phyloP scores from a whole-genome alignment of 2,888 invertebrate genomes.

The Drosophila maculinotata region DNA sequence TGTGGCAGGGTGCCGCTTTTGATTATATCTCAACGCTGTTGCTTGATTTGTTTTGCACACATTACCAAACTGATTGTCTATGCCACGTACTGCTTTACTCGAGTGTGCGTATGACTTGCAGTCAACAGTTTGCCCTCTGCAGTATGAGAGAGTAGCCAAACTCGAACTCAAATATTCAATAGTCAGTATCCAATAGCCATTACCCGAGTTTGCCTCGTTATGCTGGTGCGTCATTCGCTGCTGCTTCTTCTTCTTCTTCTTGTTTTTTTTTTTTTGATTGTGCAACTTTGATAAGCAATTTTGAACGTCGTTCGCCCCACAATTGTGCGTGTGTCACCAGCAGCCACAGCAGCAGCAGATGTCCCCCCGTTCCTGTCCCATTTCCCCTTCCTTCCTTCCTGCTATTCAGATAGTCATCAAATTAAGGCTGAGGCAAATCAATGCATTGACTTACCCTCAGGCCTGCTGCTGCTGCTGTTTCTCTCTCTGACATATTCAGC shows the following conservation, averaged over 20 bases:
- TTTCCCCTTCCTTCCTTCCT: not conserved
- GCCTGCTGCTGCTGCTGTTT: not conserved
- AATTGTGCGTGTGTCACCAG: conserved; percentile 70
- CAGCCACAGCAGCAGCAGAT: conserved; percentile 55
- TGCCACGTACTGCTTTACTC: conserved; percentile 59
- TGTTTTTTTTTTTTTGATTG: conserved; percentile 53
- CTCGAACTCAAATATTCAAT: conserved; percentile 29
- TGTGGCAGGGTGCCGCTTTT: conserved; percentile 42
- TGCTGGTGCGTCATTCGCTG: conserved; percentile 68
- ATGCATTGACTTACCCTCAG: conserved; percentile 53
- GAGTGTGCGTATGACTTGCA: conserved; percentile 53
- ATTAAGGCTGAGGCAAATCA: conserved; percentile 70
- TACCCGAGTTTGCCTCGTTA: conserved; percentile 49
- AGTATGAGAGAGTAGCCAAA: conserved; percentile 7
- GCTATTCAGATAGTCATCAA: conserved; percentile 70
- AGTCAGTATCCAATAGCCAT: conserved; percentile 33
- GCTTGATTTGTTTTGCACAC: conserved; percentile 80
- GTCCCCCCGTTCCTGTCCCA: conserved; percentile 29
- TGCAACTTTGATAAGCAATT: conserved; percentile 78
- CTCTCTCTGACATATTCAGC: conserved; percentile 4
- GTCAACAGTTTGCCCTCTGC: conserved; percentile 36
- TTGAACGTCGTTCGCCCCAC: conserved; percentile 46
- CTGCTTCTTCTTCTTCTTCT: conserved; percentile 5
- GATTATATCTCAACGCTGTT: conserved; percentile 72
- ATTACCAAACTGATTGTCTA: conserved; percentile 76